Evolutionary conservation across 2,797 vertebrate genomes (phyloP), one percentile per base, ranked within the genome.

Genomic region (Pangasius mekongensis): DNA sequence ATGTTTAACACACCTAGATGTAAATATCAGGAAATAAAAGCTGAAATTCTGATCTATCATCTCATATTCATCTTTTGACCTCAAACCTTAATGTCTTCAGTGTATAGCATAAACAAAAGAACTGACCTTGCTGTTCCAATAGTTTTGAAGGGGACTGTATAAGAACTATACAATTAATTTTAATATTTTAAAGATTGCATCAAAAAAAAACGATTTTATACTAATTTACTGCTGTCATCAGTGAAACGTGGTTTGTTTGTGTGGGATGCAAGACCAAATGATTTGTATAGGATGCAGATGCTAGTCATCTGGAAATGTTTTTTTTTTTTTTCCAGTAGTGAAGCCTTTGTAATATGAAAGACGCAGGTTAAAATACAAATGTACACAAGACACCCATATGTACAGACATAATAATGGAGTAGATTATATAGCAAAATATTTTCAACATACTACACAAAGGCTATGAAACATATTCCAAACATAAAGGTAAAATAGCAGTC

Each of bases 281-380:
- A 43, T 24, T 13, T 74, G 20, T 43, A 74, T 11, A 11, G 6
- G 22, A 24, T 47, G 10, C 71, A 74, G 22, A 47, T 76, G 73
- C 24, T 5, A 49, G 43, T 13, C 69, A 76, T 76, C 73, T 76
- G 22, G 43, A 47, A n/a, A 67, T 67, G 10, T 11, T 24, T 58
- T 22, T 64, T 2, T 69, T 36, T 69, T 20, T 36, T 39, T 11
- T 4, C 33, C 71, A 1, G 16, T 47, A 24, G 22, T 47, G 39
- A 67, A 67, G 27, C 13, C 14, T 76, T 76, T 49, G 43, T 76
- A 76, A 76, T 76, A 56, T 80, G 77, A 80, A 30, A 80, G 16
- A 56, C 5, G 9, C 60, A 6, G 16, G 2, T 36, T 58, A 22
- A 39, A 82, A 82, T 62, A 22, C 6, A 56, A 80, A 58, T 22